Evolutionary conservation across 2,113 vertebrate genomes (phyloP), one percentile per base, ranked within the genome.

Genomic region (Gulo gulo): DNA sequence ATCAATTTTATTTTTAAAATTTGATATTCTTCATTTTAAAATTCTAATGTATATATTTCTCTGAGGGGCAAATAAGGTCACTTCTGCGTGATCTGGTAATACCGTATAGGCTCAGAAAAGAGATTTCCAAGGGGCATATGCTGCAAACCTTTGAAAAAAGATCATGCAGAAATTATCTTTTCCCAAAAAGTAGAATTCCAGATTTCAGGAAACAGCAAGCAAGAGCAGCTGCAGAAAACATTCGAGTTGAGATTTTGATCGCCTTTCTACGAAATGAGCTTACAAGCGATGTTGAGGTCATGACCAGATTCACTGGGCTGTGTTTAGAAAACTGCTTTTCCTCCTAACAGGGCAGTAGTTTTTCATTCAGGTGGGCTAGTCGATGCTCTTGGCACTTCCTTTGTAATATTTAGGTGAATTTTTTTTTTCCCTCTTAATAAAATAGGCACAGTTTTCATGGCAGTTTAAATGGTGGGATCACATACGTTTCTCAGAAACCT

Each of bases 101-200:
- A 97, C 97, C 98, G 97, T 95, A 97, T 93, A 87, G 94, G 69
- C 96, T 98, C 83, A 95, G 93, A 59, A 95, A 98, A 98, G 24
- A 82, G 52, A 85, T 85, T 98, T 98, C 97, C 98, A 98, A 98
- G 96, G 98, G 97, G 79, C 67, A 52, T 97, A 95, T 97, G 97
- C 79, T 89, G 65, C 93, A 83, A 91, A 97, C 84, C 89, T 95
- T 86, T 97, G 94, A 91, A 89, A 96, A 96, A 98, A 95, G 45
- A 84, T 85, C 91, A 91, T 98, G 81, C 1, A 91, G 95, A 98
- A 98, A 98, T 98, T 42, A 97, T 96, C 91, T 97, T 24, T 96
- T 98, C 96, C 69, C 95, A 92, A 69, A 98, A 98, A 98, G 92
- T 97, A 94, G 89, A 98, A 97, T 98, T 98, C 88, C 95, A 98